These are phyloP conservation scores for Maconellicoccus hirsutus DNA, from an alignment of 1,140 invertebrate genomes.

Conservation along the genomic window DNA sequence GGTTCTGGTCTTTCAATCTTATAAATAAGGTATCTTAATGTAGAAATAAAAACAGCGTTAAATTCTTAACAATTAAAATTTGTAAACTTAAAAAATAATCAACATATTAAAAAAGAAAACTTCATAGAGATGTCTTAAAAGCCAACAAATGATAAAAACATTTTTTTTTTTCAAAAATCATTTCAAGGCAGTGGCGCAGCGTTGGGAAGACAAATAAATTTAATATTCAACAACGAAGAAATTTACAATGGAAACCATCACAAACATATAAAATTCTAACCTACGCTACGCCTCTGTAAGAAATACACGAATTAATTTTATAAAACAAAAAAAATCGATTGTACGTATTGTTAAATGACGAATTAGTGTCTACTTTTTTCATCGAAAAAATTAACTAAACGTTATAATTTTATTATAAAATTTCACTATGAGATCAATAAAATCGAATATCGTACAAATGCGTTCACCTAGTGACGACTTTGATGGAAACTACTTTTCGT, in stretches of 20 bases:
- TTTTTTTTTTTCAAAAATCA: not conserved
- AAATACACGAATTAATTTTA: not conserved
- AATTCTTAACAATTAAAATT: conserved; percentile 18
- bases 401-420: conserved; percentile 13
- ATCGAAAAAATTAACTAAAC: conserved; percentile 10
- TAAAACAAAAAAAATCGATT: conserved; percentile 14
- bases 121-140: not conserved
- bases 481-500: too few species aligned
- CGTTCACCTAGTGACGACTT: not conserved
- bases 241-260: not conserved
- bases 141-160: conserved; percentile 14
- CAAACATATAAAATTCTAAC: not conserved
- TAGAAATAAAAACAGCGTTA: conserved; percentile 1
- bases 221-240: not conserved
- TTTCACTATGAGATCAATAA: conserved; percentile 18
- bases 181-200: conserved; percentile 16
- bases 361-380: not conserved
- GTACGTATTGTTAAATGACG: not conserved
- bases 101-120: conserved; percentile 12
- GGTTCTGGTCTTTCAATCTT: not conserved
- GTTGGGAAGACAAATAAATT: not conserved
- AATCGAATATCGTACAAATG: not conserved
- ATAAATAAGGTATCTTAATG: not conserved
- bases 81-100: conserved; percentile 17
- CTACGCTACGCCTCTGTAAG: conserved; percentile 17